Base-by-base conservation (phyloP, 2,797 vertebrate genomes). In the Catamblyrhynchus diadema region DNA sequence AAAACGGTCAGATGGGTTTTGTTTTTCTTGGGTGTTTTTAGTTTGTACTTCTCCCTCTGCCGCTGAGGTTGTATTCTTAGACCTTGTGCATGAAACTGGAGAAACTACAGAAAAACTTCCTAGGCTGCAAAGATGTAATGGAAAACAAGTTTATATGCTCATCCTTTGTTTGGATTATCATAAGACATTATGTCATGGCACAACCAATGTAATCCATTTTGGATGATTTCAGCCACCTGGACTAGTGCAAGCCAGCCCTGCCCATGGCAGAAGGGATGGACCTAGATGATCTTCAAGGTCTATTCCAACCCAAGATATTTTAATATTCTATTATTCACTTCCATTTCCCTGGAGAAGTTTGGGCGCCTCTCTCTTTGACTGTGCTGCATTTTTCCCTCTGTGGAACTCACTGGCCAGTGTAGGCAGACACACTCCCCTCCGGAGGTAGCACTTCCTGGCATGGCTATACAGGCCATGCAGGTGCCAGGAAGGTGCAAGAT, bases 321-420 rank as follows among this genome's bases (percentile, higher is more conserved):
- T 53, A 25, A 41, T 23, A 60, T 19, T 66, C 47, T 37, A 0
- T 54, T 8, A 60, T 91, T 93, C 67, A 82, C 91, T 95, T 75
- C 53, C 62, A 54, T 79, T 83, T 94, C 67, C 64, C 87, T 79
- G 66, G 93, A 91, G 95, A 93, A 88, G 22, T 81, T 86, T 85
- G 84, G 57, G 53, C 87, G 28, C 32, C 11, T 45, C 37, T 93
- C 56, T 56, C 77, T 89, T 81, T 89, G 93, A 27, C 80, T 86
- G 15, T 62, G 20, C 56, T 32, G 37, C 14, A 25, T 90, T 61
- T 37, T 83, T 94, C 84, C 88, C 90, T 95, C 22, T 0, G 5
- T 23, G 47, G 47, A 79, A 51, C 73, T 91, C 84, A 81, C 37
- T 89, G 96, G 93, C 78, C 25, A 10, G 44, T 8, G 33, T 72